phyloP scores from a whole-genome alignment of 2,888 invertebrate genomes.

The Herminia tarsipennalis region DNA sequence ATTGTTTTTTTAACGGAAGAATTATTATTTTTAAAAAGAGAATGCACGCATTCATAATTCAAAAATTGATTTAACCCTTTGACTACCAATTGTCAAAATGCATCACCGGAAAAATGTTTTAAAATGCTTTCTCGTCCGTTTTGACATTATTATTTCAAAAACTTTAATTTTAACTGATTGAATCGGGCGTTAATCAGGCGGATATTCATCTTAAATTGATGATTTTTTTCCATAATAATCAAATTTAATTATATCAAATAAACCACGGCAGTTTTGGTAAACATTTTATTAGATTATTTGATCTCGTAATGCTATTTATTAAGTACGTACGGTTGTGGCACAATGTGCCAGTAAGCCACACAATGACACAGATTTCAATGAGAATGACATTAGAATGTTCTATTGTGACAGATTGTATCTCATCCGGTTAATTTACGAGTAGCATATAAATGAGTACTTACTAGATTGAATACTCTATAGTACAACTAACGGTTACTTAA shows the following conservation, averaged over 20 bases:
- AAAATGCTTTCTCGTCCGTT: no score
- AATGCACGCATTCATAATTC: neutral
- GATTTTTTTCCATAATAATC: neutral
- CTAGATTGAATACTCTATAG: conserved; percentile 11
- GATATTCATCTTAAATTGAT: neutral
- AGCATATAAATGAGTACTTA: conserved; percentile 36
- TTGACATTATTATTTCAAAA: no score
- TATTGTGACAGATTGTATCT: conserved; percentile 56
- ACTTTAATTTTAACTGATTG: no score
- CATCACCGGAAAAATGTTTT: no score
- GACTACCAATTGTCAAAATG: no score
- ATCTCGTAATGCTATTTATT: neutral
- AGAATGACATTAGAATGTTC: conserved; percentile 37
- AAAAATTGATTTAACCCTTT: no score
- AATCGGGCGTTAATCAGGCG: no score
- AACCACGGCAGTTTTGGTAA: no score
- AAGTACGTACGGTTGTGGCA: conserved; percentile 8
- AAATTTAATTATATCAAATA: no score
- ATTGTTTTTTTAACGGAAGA: neutral
- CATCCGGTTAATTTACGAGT: conserved; percentile 62
- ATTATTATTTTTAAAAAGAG: neutral
- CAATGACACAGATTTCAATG: conserved; percentile 58
- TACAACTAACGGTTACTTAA: conserved; percentile 3
- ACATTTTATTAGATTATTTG: no score
- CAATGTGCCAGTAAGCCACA: conserved; percentile 43